A percentile compares a stretch with the other conserved stretches of the same genome.
Evolutionary conservation across 2,797 vertebrate genomes (phyloP).

Genomic region (Acropternis orthonyx): DNA sequence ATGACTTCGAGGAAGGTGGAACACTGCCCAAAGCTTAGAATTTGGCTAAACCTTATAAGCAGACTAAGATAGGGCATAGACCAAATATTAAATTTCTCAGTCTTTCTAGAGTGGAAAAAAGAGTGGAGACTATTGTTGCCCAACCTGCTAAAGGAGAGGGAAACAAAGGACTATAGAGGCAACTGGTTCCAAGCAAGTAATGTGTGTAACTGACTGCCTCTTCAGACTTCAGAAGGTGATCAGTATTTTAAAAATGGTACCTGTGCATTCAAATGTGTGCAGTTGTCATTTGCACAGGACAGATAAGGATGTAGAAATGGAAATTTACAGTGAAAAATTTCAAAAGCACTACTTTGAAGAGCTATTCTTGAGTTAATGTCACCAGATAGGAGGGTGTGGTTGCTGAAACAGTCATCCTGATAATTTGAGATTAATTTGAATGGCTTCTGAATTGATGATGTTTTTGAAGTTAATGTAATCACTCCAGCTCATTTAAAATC

Average conservation of each 20-base stretch:
- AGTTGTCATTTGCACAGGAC: background rate
- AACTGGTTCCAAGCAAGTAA: background rate
- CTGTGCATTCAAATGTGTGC: background rate
- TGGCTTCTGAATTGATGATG: background rate
- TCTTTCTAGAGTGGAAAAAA: background rate
- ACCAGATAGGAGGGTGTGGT: constrained; percentile 15
- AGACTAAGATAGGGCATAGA: background rate
- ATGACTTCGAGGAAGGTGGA: background rate
- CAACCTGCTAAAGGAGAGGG: background rate
- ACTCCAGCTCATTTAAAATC: background rate
- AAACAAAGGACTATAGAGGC: background rate
- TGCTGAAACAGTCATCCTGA: background rate
- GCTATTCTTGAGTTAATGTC: background rate
- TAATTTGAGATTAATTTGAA: background rate
- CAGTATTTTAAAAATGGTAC: background rate
- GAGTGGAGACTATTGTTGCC: background rate
- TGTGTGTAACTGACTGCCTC: background rate
- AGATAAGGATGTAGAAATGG: background rate
- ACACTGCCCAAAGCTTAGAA: background rate
- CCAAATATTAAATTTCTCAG: background rate
- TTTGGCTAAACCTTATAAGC: background rate
- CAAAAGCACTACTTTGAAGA: background rate
- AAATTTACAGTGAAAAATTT: background rate
- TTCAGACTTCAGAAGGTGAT: background rate
- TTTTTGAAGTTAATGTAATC: background rate